phyloP scores from a whole-genome alignment of 2,797 vertebrate genomes.

The Pelodytes ibericus region DNA sequence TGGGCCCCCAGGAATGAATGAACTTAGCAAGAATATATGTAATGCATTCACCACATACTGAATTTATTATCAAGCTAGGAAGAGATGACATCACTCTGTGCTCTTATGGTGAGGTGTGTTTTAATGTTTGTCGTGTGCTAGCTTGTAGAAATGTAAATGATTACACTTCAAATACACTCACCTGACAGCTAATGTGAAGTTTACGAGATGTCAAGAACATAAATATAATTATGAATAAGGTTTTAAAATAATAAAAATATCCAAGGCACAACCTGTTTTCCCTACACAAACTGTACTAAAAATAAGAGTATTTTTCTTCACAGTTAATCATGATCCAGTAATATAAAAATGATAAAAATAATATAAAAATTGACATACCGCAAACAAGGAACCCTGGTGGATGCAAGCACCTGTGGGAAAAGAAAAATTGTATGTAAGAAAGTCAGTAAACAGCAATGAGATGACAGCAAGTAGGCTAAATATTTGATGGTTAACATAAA shows the following conservation, averaged over 20 bases:
- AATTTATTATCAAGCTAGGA: too few species aligned
- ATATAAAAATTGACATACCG: conserved; percentile 69
- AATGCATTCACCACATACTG: too few species aligned
- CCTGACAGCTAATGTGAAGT: conserved; percentile 50
- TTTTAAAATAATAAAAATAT: background rate
- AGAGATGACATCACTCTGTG: conserved; percentile 10
- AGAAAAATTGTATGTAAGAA: conserved; percentile 35
- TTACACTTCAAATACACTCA: background rate
- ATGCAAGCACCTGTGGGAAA: conserved; percentile 73
- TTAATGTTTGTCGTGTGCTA: conserved; percentile 17
- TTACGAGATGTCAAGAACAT: conserved; percentile 1
- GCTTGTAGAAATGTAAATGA: conserved; percentile 25
- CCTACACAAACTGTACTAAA: background rate
- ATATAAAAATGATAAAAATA: background rate
- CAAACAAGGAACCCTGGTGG: conserved; percentile 67
- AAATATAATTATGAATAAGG: conserved; percentile 20
- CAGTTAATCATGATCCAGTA: conserved; percentile 41
- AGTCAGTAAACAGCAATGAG: background rate
- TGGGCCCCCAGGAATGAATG: too few species aligned
- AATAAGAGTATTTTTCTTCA: conserved; percentile 41
- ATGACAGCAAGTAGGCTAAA: background rate
- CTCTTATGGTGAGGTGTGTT: background rate
- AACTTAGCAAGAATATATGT: too few species aligned
- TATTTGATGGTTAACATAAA: background rate
- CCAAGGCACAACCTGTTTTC: background rate